These are phyloP conservation scores for Cryptophagus acutangulus DNA, from an alignment of 2,888 invertebrate species.

Conservation along the genomic window DNA sequence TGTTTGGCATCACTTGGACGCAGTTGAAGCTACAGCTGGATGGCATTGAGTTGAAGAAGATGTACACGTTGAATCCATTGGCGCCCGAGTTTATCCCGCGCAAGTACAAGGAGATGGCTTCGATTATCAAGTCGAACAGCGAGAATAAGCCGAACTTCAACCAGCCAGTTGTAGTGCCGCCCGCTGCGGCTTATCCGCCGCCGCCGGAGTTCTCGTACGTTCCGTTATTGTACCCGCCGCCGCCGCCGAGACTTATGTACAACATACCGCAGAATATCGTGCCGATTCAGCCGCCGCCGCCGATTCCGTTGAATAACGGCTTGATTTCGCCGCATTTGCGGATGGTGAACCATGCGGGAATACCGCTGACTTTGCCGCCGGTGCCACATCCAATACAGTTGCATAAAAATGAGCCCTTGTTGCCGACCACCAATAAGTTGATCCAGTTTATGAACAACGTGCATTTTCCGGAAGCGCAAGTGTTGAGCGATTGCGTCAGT, in stretches of 20 bases:
- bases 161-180: constrained; percentile 11
- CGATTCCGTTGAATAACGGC: constrained; percentile 22
- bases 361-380: constrained; percentile 29
- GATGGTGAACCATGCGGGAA: constrained; percentile 28
- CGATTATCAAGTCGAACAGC: background rate
- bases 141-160: constrained; percentile 8
- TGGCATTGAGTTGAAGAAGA: constrained; percentile 69
- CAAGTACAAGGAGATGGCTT: constrained; percentile 40
- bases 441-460: constrained; percentile 58
- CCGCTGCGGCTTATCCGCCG: constrained; percentile 21
- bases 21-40: constrained; percentile 63
- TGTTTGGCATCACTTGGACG: constrained; percentile 69
- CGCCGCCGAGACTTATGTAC: constrained; percentile 25
- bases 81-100: constrained; percentile 77
- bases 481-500: constrained; percentile 42
- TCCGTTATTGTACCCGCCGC: constrained; percentile 25
- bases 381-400: constrained; percentile 19
- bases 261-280: constrained; percentile 25
- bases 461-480: constrained; percentile 50
- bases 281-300: constrained; percentile 18
- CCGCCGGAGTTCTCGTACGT: constrained; percentile 24
- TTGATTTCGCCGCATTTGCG: constrained; percentile 26
- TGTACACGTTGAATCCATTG: constrained; percentile 73
- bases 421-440: constrained; percentile 41
- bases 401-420: background rate